Percentiles rank a stretch among this genome's conserved stretches.
These are phyloP conservation scores for Masticophis lateralis DNA, from an alignment of 2,797 vertebrate species.

Conservation along the genomic window DNA sequence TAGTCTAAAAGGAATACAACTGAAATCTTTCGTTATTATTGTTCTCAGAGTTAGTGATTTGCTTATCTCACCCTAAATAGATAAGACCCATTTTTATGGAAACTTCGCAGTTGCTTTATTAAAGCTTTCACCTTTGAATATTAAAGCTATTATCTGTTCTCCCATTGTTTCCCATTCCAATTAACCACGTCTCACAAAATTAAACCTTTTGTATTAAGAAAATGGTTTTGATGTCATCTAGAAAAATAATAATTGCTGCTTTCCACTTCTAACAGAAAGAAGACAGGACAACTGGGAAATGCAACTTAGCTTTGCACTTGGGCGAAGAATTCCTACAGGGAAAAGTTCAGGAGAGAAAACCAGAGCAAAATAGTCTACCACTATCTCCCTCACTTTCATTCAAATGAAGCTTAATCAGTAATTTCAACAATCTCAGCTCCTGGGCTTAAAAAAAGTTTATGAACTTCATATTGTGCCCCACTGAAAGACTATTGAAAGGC, in stretches of 20 bases:
- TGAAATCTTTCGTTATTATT: conserved; percentile 13
- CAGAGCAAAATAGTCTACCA: conserved; percentile 19
- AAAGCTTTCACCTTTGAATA: conserved; percentile 52
- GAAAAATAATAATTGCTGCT: conserved; percentile 45
- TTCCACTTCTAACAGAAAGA: conserved; percentile 54
- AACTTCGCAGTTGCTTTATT: conserved; percentile 51
- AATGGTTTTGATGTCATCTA: conserved; percentile 18
- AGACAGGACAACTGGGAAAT: conserved; percentile 36
- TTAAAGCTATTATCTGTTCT: conserved; percentile 44
- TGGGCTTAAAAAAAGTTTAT: neutral
- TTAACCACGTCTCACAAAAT: conserved; percentile 52
- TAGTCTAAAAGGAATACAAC: neutral
- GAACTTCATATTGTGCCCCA: neutral
- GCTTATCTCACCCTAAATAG: conserved; percentile 26
- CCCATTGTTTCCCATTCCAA: conserved; percentile 48
- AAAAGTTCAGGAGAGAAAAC: conserved; percentile 22
- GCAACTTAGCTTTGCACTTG: neutral
- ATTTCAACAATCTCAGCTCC: neutral
- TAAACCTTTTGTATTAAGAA: conserved; percentile 56
- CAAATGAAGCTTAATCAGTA: conserved; percentile 10
- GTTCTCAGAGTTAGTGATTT: conserved; percentile 23
- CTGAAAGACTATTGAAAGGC: neutral
- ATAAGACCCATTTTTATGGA: conserved; percentile 37
- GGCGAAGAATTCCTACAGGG: conserved; percentile 20
- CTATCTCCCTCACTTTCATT: neutral